Conservation (phyloP, 1,140 invertebrate genomes). For the Forficula auricularia region DNA sequence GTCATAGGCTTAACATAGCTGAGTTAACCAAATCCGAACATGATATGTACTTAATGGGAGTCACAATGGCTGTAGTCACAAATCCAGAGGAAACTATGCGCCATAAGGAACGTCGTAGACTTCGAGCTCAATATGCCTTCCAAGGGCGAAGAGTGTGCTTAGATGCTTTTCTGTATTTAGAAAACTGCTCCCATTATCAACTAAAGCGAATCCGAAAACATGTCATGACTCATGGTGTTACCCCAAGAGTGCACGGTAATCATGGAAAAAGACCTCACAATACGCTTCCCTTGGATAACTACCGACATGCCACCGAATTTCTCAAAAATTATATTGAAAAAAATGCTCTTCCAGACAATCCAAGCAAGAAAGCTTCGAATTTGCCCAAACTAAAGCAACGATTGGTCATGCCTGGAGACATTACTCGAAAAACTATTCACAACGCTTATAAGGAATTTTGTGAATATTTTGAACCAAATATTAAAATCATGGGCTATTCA, state of each 20-base stretch:
- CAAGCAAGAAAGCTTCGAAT: too few relatives aligned
- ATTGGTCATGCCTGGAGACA: slow-evolving; percentile 36
- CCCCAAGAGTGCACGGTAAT: slow-evolving; percentile 57
- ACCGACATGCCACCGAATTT: slow-evolving; percentile 56
- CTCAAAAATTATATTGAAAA: slow-evolving; percentile 49
- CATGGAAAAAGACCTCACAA: slow-evolving; percentile 66
- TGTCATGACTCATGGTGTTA: slow-evolving; percentile 57
- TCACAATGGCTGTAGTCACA: slow-evolving; percentile 58
- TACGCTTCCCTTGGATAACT: slow-evolving; percentile 58
- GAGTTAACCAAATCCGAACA: slow-evolving; percentile 57
- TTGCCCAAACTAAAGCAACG: slow-evolving; percentile 5
- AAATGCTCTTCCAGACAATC: slow-evolving; percentile 22
- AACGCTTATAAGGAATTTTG: slow-evolving; percentile 54
- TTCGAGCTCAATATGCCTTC: slow-evolving; percentile 52
- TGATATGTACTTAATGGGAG: slow-evolving; percentile 61
- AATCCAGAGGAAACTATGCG: slow-evolving; percentile 54
- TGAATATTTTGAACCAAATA: slow-evolving; percentile 28
- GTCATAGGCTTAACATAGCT: slow-evolving; percentile 55
- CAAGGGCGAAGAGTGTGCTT: slow-evolving; percentile 55
- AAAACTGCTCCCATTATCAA: slow-evolving; percentile 65
- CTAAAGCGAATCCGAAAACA: slow-evolving; percentile 59
- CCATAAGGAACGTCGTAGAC: slow-evolving; percentile 48
- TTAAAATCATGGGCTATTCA: slow-evolving; percentile 59
- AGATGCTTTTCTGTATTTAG: slow-evolving; percentile 59
- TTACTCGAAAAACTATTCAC: slow-evolving; percentile 51